A percentile compares a stretch with the other conserved stretches of the same genome.
Evolutionary conservation across 2,113 vertebrate species (phyloP).

Genomic region (Aegypius monachus): DNA sequence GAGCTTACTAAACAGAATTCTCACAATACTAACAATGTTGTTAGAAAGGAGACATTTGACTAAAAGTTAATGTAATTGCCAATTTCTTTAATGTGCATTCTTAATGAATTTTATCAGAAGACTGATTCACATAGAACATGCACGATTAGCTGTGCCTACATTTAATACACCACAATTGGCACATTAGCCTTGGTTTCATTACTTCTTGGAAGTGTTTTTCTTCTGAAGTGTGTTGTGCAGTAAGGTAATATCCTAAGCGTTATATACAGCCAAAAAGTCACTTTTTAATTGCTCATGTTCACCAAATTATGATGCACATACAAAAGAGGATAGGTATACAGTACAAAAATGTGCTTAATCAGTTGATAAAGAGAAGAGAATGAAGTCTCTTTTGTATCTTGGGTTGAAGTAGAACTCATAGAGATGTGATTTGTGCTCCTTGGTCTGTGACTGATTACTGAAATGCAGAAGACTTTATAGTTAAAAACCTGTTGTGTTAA

Average conservation of each 20-base stretch:
- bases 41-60: conserved; percentile 67
- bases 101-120: conserved; percentile 75
- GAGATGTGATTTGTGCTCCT: neutral
- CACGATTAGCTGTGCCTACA: conserved; percentile 62
- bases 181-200: conserved; percentile 63
- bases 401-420: neutral
- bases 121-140: conserved; percentile 65
- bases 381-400: neutral
- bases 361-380: neutral
- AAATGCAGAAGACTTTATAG: neutral
- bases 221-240: conserved; percentile 21
- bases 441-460: neutral
- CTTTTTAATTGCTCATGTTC: conserved; percentile 14
- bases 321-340: neutral
- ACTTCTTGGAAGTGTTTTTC: conserved; percentile 44
- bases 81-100: conserved; percentile 72
- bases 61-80: conserved; percentile 64
- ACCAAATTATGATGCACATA: neutral
- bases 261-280: neutral
- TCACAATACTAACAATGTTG: conserved; percentile 50
- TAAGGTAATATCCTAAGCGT: conserved; percentile 25
- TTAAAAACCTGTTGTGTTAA: neutral
- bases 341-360: neutral
- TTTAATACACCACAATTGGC: conserved; percentile 53
- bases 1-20: conserved; percentile 51